Percentiles rank a stretch among this genome's conserved stretches.
Evolutionary conservation across 2,113 vertebrate species (phyloP).

Genomic region (Corvus moneduloides): DNA sequence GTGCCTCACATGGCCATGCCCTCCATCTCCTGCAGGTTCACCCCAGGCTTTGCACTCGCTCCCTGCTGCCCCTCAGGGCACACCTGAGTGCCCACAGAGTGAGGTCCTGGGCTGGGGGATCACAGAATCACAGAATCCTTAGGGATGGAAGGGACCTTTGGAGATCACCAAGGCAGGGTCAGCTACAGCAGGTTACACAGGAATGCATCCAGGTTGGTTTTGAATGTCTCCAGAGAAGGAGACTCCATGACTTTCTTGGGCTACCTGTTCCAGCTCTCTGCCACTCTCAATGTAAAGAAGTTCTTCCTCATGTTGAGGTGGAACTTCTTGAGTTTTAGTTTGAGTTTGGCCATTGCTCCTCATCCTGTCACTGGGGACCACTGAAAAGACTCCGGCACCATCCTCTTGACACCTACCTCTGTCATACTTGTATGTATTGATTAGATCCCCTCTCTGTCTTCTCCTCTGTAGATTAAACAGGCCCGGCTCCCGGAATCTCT

Average conservation of each 20-base stretch:
- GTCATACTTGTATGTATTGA: neutral
- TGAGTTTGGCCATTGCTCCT: neutral
- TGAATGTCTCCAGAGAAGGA: neutral
- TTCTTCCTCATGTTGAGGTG: neutral
- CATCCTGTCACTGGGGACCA: neutral
- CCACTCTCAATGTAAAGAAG: neutral
- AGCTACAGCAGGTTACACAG: neutral
- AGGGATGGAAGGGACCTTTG: neutral
- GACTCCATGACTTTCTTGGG: neutral
- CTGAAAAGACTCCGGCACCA: accelerated
- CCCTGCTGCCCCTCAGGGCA: neutral
- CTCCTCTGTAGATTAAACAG: neutral
- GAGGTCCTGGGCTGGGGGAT: accelerated
- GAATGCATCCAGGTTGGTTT: neutral
- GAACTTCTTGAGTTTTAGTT: neutral
- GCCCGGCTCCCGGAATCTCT: neutral
- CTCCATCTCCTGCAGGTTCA: accelerated
- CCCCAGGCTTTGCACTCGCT: neutral
- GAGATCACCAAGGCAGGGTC: neutral
- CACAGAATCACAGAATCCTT: neutral
- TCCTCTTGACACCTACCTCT: neutral
- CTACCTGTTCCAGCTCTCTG: neutral
- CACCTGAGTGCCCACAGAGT: neutral
- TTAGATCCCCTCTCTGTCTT: neutral
- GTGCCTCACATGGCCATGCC: accelerated